Base-by-base conservation (phyloP, 2,113 vertebrate species). In the Baryphthengus martii region DNA sequence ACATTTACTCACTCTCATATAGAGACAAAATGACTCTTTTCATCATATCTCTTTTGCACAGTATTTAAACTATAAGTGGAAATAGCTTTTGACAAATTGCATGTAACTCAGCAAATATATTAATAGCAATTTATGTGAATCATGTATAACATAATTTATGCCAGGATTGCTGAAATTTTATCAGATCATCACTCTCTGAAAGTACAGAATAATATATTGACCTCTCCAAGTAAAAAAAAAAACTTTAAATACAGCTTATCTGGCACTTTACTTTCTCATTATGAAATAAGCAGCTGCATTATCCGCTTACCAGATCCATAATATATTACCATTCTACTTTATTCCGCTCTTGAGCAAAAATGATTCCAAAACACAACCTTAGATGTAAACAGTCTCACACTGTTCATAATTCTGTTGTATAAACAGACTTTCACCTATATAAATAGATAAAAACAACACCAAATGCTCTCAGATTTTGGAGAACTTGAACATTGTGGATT, bases 1-100 rank as follows among this genome's bases (percentile, higher is more conserved):
- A 96, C 85, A 97, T 97, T 98, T 97, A 94, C 87, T 79, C 65
- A 85, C 44, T 95, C 87, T 97, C 82, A 83, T 95, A 96, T 78
- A 96, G 73, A 96, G 80, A 70, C 76, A 92, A 96, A 95, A 97
- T 86, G n/a, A 92, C 95, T 88, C 87, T 79, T 97, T 96, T 92
- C 72, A 97, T 97, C 85, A 91, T 96, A 93, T 95, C 84, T 71
- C 50, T 94, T 93, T 88, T 75, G 66, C 72, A 84, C 73, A 95
- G 68, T 95, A 82, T 93, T 98, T 97, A 93, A 95, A 81, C 8
- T 93, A 28, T 91, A 97, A 96, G 55, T 78, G 40, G 88, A 97
- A 95, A 83, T 49, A 94, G 56, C 40, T 96, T 81, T 88, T 96
- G 92, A 75, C 39, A 97, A 95, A 92, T 95, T 92, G 49, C 95